These are phyloP conservation scores for Aradus depressus DNA, from an alignment of 2,888 invertebrate genomes.

Conservation along the genomic window DNA sequence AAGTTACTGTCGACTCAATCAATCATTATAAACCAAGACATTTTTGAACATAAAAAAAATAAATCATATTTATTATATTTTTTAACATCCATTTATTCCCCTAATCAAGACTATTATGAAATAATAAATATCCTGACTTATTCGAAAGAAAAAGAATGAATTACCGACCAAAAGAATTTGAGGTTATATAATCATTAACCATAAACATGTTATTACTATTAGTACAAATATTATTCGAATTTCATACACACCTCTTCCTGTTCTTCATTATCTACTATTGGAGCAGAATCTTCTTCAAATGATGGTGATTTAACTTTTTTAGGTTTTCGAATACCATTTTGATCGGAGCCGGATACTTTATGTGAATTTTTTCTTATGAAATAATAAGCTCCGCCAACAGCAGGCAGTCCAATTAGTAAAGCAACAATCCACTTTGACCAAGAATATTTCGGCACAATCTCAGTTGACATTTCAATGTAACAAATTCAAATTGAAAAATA, in stretches of 20 bases:
- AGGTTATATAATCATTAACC: neutral
- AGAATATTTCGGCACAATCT: slow-evolving; percentile 9
- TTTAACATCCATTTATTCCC: no score
- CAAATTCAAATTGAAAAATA: no score
- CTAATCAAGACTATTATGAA: no score
- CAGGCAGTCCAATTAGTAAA: slow-evolving; percentile 20
- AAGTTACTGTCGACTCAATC: no score
- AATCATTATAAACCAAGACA: no score
- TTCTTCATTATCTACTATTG: neutral
- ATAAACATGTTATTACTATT: no score
- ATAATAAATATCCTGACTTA: slow-evolving; percentile 4
- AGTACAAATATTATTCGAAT: no score
- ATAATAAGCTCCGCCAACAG: slow-evolving; percentile 22
- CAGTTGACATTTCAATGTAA: slow-evolving; percentile 16
- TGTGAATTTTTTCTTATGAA: slow-evolving; percentile 13
- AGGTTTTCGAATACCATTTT: slow-evolving; percentile 13
- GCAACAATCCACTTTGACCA: slow-evolving; percentile 21
- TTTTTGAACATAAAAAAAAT: no score
- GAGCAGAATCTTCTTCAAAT: slow-evolving; percentile 2
- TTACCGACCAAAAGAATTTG: neutral
- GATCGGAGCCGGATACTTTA: slow-evolving; percentile 1
- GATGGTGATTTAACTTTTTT: neutral
- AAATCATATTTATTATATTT: no score
- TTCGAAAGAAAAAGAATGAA: slow-evolving; percentile 18
- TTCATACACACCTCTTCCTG: slow-evolving; percentile 1